Base-by-base conservation (phyloP, 2,797 vertebrate species). In the Nothura maculosa region DNA sequence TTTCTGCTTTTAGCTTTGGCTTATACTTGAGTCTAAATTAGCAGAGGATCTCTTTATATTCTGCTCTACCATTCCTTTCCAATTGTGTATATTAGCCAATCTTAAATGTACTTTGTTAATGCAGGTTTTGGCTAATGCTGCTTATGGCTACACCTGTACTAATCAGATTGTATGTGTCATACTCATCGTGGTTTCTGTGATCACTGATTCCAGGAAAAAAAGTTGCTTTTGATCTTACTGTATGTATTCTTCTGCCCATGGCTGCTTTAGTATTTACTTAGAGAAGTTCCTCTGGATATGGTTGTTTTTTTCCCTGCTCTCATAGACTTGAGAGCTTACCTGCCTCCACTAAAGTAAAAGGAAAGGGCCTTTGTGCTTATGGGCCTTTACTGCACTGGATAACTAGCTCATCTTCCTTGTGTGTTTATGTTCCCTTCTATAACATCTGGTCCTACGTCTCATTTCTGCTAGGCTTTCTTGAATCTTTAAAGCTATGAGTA, bases 1-100 rank as follows among this genome's bases (percentile, higher is more conserved):
- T 93, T 95, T 84, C 89, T 87, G 81, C 77, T 89, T 95, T 92
- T 89, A 75, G 84, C 86, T 92, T 58, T 57, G 58, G 52, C 96
- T 90, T 97, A 93, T 96, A 28, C 74, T 88, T 69, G 68, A 68
- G 74, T 92, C 79, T 79, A 48, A 82, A 80, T 90, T 96, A 95
- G 68, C 57, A 79, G 79, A 89, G 92, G n/a, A 76, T 96, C 28
- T 85, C 67, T 95, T 93, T 87, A 48, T 94, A 91, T 96, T 96
- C 45, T 43, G 91, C 61, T 40, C 32, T 87, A 62, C 66, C 6
- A 2, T 72, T 92, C 45, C 64, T 96, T 90, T 95, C 94, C 70
- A 79, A 83, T 81, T 54, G 69, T 48, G 27, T 81, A 19, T 19
- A 20, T 90, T 89, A 80, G 22, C 80, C 57, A 84, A 74, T 90